Conservation (phyloP, 2,113 vertebrate genomes). For the Ameiurus melas region DNA sequence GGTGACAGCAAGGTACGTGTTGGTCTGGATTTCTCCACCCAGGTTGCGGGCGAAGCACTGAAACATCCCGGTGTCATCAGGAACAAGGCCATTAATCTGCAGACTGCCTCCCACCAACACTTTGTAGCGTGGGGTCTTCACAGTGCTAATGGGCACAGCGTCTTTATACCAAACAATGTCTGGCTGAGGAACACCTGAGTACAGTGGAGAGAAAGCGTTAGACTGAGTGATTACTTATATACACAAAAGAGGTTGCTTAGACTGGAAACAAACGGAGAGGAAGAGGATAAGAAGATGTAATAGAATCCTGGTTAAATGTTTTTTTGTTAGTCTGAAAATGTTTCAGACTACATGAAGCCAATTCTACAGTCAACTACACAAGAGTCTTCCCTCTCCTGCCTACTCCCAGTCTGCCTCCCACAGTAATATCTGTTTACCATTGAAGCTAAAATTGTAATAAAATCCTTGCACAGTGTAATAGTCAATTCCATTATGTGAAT, state of each 20-base stretch:
- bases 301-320: background rate
- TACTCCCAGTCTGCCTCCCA: background rate
- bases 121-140: slow-evolving; percentile 84
- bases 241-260: background rate
- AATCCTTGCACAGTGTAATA: background rate
- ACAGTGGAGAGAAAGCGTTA: slow-evolving; percentile 28
- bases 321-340: background rate
- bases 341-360: background rate
- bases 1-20: slow-evolving; percentile 96
- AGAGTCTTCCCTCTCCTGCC: background rate
- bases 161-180: slow-evolving; percentile 96
- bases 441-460: background rate
- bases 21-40: slow-evolving; percentile 92
- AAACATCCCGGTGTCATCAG: slow-evolving; percentile 95
- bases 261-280: background rate
- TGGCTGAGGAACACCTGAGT: slow-evolving; percentile 85
- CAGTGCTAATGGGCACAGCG: slow-evolving; percentile 78
- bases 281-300: background rate
- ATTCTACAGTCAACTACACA: background rate
- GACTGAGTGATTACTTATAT: slow-evolving; percentile 17
- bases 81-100: slow-evolving; percentile 90
- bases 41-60: slow-evolving; percentile 93
- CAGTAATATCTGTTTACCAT: background rate
- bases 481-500: background rate
- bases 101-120: slow-evolving; percentile 84